Conservation (phyloP, 2,113 vertebrate genomes). For the Psilopogon haemacephalus region DNA sequence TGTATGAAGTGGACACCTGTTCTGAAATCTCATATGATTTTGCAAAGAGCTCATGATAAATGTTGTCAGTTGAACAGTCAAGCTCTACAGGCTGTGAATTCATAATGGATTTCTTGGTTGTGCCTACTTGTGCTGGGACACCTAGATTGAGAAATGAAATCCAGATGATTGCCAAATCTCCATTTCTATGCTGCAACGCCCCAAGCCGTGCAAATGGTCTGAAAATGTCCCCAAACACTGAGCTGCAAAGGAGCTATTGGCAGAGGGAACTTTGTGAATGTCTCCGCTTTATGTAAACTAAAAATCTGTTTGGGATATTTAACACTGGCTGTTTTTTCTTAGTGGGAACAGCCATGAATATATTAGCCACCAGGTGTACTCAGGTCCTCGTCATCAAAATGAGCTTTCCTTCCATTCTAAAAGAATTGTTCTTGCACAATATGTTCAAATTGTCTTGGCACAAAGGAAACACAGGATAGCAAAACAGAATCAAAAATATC, state of each 20-base stretch:
- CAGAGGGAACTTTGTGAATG: not conserved
- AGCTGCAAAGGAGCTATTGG: not conserved
- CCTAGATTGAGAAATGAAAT: conserved; percentile 31
- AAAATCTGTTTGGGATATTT: not conserved
- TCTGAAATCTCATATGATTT: conserved; percentile 66
- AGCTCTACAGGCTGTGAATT: conserved; percentile 43
- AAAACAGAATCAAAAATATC: not conserved
- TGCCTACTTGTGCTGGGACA: not conserved
- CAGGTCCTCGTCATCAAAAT: not conserved
- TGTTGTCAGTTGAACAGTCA: conserved; percentile 58
- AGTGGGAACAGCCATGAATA: not conserved
- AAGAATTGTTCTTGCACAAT: not conserved
- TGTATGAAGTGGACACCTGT: conserved; percentile 57
- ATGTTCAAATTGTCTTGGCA: not conserved
- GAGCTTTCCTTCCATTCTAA: not conserved
- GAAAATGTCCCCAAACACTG: not conserved
- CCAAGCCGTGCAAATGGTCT: not conserved
- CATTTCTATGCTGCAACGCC: not conserved
- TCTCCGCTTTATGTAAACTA: not conserved
- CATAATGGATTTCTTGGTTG: conserved; percentile 45
- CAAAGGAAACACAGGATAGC: not conserved
- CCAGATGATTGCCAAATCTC: conserved; percentile 19
- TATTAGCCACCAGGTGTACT: not conserved
- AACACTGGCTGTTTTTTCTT: not conserved
- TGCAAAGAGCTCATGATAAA: conserved; percentile 54